phyloP scores from a whole-genome alignment of 2,888 invertebrate genomes.

The Drosophila silvestris region DNA sequence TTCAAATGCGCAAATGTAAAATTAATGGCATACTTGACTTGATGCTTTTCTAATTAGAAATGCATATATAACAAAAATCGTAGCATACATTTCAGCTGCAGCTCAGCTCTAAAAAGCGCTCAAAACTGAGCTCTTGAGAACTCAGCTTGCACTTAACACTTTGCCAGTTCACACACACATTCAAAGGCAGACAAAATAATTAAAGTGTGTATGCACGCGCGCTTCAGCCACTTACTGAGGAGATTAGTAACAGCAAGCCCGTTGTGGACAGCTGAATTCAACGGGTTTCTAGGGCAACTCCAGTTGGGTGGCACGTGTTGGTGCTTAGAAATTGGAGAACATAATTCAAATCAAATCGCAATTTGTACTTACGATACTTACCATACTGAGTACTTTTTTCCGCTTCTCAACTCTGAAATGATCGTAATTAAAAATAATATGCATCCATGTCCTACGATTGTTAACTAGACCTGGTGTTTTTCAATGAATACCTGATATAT shows the following conservation, averaged over 20 bases:
- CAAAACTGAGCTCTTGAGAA: constrained; percentile 51
- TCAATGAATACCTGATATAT: neutral
- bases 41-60: constrained; percentile 72
- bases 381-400: neutral
- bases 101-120: constrained; percentile 47
- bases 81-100: constrained; percentile 48
- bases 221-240: constrained; percentile 20
- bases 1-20: constrained; percentile 74
- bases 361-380: neutral
- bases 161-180: constrained; percentile 25
- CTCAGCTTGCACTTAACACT: constrained; percentile 67
- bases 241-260: constrained; percentile 11
- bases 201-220: constrained; percentile 65
- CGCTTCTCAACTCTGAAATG: neutral
- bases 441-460: neutral
- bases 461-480: neutral
- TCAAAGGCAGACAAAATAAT: constrained; percentile 43
- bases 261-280: constrained; percentile 27
- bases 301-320: neutral
- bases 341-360: neutral
- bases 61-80: constrained; percentile 71
- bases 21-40: constrained; percentile 77
- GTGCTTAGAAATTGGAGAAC: constrained; percentile 1
- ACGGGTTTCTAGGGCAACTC: neutral
- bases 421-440: neutral